Evolutionary conservation across 2,113 vertebrate genomes (phyloP).

Genomic region (Gavia stellata): DNA sequence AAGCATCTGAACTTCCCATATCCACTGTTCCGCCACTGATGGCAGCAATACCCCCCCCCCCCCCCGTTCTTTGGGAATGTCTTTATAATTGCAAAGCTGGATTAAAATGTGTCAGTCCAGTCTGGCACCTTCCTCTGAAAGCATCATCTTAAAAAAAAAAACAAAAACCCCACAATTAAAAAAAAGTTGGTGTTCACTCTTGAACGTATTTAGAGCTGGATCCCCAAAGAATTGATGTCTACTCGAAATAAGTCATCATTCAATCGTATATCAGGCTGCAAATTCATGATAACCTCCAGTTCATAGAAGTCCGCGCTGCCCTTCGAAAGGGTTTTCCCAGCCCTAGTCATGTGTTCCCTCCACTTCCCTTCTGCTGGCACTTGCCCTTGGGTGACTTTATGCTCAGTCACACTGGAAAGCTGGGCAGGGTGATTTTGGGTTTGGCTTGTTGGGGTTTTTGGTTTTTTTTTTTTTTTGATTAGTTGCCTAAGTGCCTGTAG

Average conservation of each 20-base stretch:
- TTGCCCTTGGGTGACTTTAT: neutral
- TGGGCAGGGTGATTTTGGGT: neutral
- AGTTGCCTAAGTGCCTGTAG: neutral
- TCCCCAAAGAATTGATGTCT: neutral
- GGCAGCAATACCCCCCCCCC: neutral
- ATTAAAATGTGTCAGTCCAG: neutral
- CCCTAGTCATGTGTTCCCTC: neutral
- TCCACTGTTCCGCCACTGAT: neutral
- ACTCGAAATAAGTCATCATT: neutral
- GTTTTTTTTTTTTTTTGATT: neutral
- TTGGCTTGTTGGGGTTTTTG: neutral
- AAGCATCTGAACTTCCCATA: neutral
- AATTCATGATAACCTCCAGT: neutral
- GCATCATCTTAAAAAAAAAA: neutral
- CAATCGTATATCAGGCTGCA: neutral
- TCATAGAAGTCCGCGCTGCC: neutral
- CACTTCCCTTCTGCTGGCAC: neutral
- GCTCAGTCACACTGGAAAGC: neutral
- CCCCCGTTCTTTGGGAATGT: neutral
- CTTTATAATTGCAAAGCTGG: neutral
- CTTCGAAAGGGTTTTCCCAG: neutral
- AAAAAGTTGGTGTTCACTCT: neutral
- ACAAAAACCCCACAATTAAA: neutral
- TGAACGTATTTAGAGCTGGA: neutral
- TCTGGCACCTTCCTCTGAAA: neutral